Conservation (phyloP, 2,113 vertebrate species). For the Riparia riparia region DNA sequence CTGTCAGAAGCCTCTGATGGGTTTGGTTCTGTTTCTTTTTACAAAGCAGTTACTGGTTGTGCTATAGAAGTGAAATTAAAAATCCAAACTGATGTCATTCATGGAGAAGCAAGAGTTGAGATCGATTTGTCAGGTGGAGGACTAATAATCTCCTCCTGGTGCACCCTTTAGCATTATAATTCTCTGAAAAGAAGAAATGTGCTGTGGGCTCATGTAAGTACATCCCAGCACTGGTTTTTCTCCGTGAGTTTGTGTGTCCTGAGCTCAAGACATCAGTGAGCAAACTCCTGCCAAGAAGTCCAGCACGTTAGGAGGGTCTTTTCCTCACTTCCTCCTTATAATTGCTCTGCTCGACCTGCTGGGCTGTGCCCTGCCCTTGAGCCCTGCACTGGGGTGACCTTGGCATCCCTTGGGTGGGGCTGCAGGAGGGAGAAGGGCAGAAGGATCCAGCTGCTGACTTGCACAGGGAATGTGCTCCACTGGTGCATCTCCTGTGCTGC, state of each 20-base stretch:
- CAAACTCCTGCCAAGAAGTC: constrained; percentile 49
- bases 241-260: rapidly evolving
- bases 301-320: background rate
- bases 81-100: rapidly evolving
- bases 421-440: background rate
- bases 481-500: background rate
- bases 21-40: background rate
- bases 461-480: background rate
- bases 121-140: rapidly evolving
- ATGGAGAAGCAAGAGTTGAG: background rate
- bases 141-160: background rate
- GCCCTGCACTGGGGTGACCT: background rate
- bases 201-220: no score
- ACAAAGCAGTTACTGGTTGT: background rate
- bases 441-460: constrained; percentile 50
- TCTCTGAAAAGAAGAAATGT: background rate
- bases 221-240: background rate
- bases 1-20: background rate
- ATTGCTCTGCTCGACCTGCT: constrained; percentile 4
- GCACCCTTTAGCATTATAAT: background rate
- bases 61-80: background rate
- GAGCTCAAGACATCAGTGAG: background rate
- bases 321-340: background rate
- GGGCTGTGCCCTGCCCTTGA: constrained; percentile 19
- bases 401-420: constrained; percentile 29